Conservation (phyloP, 2,888 invertebrate genomes). For the Diarsia brunnea region DNA sequence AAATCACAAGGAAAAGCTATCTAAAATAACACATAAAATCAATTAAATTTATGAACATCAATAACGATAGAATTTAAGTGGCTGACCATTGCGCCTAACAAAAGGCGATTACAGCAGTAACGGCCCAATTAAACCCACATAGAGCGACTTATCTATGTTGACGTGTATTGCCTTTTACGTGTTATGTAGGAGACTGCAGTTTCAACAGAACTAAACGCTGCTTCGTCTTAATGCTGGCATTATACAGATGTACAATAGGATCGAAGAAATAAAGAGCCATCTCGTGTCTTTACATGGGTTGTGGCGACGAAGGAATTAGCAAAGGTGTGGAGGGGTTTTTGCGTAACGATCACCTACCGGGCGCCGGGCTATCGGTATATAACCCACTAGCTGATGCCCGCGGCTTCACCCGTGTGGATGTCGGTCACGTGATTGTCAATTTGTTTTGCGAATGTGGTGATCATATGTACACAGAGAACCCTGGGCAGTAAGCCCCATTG, state of each 20-base stretch:
- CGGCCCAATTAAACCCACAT: constrained; percentile 54
- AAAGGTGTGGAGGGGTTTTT: not conserved
- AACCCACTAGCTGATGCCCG: too few species aligned
- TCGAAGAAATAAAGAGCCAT: too few species aligned
- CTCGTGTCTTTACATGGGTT: not conserved
- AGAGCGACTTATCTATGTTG: constrained; percentile 42
- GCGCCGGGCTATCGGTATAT: too few species aligned
- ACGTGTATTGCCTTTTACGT: constrained; percentile 59
- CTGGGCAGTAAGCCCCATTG: not conserved
- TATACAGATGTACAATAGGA: not conserved
- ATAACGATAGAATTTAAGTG: constrained; percentile 48
- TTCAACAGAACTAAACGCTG: not conserved
- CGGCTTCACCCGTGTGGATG: too few species aligned
- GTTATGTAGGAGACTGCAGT: constrained; percentile 23
- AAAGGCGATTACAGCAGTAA: constrained; percentile 50
- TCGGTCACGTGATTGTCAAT: too few species aligned
- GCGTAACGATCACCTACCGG: not conserved
- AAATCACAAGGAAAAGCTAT: constrained; percentile 4
- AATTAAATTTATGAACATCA: constrained; percentile 50
- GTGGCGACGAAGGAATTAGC: not conserved
- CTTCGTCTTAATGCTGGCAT: not conserved
- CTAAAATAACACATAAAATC: constrained; percentile 23
- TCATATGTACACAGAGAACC: too few species aligned
- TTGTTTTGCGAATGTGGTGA: not conserved
- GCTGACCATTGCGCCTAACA: constrained; percentile 45